A percentile compares a stretch with the other conserved stretches of the same genome.
Conservation (phyloP, 2,888 invertebrate genomes). For the Microchrysa polita region DNA sequence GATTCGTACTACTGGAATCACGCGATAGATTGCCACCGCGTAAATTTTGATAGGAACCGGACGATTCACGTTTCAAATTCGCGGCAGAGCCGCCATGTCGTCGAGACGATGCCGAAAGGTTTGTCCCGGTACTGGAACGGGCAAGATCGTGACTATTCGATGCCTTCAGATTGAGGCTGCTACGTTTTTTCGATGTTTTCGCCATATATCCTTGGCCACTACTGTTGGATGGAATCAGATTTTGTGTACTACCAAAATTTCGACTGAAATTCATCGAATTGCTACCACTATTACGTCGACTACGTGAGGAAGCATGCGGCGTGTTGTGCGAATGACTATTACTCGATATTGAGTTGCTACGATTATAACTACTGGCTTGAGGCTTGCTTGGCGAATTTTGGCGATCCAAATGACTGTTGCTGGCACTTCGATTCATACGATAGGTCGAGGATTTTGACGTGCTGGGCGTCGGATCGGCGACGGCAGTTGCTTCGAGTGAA, state of each 20-base stretch:
- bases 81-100: conserved; percentile 59
- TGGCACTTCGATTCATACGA: conserved; percentile 58
- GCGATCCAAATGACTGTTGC: conserved; percentile 55
- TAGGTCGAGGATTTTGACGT: conserved; percentile 52
- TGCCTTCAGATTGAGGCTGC: conserved; percentile 62
- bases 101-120: conserved; percentile 53
- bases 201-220: conserved; percentile 58
- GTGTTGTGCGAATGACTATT: conserved; percentile 20
- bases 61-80: conserved; percentile 54
- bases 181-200: conserved; percentile 61
- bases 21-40: conserved; percentile 55
- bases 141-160: conserved; percentile 41
- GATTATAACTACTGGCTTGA: conserved; percentile 57
- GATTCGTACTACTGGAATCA: conserved; percentile 52
- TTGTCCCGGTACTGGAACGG: conserved; percentile 33
- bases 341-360: conserved; percentile 60
- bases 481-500: conserved; percentile 4
- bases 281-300: conserved; percentile 52
- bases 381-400: conserved; percentile 49
- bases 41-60: conserved; percentile 36
- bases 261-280: conserved; percentile 59
- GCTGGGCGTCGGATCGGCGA: conserved; percentile 48
- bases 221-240: conserved; percentile 58
- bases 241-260: conserved; percentile 64
- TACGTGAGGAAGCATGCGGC: conserved; percentile 10